A percentile compares a stretch with the other conserved stretches of the same genome.
phyloP scores from a whole-genome alignment of 2,797 vertebrate species.

The Erithacus rubecula region DNA sequence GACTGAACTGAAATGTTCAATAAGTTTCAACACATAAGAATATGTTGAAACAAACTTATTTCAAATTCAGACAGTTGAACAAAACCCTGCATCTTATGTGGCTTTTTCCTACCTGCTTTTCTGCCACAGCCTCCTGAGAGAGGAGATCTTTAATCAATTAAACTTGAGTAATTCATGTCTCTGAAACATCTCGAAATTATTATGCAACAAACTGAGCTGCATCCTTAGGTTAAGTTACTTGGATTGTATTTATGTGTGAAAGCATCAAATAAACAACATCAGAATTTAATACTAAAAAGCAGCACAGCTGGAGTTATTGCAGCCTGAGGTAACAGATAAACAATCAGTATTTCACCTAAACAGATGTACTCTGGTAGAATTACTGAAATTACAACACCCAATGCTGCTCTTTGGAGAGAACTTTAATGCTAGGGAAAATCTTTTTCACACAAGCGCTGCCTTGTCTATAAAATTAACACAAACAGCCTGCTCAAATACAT shows the following conservation, averaged over 20 bases:
- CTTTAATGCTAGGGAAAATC: background rate
- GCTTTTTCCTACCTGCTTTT: background rate
- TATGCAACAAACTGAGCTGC: background rate
- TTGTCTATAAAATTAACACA: background rate
- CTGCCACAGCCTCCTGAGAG: background rate
- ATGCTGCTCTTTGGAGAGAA: background rate
- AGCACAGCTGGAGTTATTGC: background rate
- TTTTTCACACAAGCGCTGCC: background rate
- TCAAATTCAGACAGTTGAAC: background rate
- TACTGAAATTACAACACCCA: background rate
- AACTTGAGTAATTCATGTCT: background rate
- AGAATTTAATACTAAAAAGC: background rate
- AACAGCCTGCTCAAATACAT: background rate
- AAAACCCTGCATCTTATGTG: background rate
- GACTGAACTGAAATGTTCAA: background rate
- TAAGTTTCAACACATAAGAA: background rate
- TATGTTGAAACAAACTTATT: background rate
- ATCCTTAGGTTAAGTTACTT: accelerated
- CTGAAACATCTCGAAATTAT: background rate
- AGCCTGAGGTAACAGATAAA: background rate
- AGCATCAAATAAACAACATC: background rate
- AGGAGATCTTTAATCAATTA: background rate
- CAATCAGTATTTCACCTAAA: background rate
- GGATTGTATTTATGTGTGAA: background rate
- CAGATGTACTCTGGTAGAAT: background rate